These are phyloP conservation scores for Hipposideros larvatus DNA, from an alignment of 2,797 vertebrate genomes.

Conservation along the genomic window DNA sequence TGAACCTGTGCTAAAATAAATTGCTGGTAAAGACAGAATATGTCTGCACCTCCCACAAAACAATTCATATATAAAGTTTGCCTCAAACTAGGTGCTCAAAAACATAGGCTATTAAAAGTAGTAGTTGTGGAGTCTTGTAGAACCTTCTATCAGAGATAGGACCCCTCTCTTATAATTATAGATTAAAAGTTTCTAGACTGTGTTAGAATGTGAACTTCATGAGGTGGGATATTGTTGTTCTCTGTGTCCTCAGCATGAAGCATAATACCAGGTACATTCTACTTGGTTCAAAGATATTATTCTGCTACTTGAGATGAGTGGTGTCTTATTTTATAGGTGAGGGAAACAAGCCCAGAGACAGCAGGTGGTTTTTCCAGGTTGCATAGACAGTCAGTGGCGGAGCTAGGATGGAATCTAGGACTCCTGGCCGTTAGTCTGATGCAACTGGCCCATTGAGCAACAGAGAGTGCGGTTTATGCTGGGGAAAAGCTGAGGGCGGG, in stretches of 20 bases:
- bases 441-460: background rate
- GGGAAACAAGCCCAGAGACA: background rate
- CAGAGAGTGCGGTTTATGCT: accelerated
- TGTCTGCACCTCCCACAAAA: background rate
- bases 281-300: background rate
- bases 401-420: background rate
- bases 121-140: background rate
- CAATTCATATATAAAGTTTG: background rate
- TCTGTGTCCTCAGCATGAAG: background rate
- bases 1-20: background rate
- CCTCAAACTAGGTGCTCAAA: background rate
- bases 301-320: background rate
- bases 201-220: background rate
- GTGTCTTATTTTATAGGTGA: background rate
- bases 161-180: background rate
- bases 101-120: background rate
- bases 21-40: background rate
- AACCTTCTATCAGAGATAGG: background rate
- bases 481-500: background rate
- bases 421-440: background rate
- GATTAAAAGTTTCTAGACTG: background rate
- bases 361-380: background rate
- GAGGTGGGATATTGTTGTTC: background rate
- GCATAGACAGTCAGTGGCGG: background rate
- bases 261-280: background rate